Base-by-base conservation (phyloP, 2,888 invertebrate species). In the Drosophila ustulata region DNA sequence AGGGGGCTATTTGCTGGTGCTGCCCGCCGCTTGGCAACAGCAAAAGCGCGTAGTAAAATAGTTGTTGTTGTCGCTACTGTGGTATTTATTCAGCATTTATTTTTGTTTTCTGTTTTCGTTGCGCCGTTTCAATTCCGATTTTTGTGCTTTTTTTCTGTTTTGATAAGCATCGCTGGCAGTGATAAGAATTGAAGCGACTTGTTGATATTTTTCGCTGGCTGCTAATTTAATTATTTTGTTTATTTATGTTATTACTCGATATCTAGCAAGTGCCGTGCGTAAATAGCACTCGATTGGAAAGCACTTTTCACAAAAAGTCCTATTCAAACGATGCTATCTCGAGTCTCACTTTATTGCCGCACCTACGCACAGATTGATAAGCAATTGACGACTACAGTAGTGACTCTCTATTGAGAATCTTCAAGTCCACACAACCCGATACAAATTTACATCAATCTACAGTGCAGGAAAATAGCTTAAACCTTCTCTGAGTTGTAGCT, bases 191-290 rank as follows among this genome's bases (percentile, higher is more conserved):
- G 45, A 34, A 32, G 46, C 28, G 47, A 57, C 58, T 75, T 76
- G 76, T 56, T 71, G 66, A 62, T 67, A 56, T 71, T 47, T 47
- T 66, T 50, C 49, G 52, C 61, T 62, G 39, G 53, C 47, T 68
- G 69, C 81, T 73, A 81, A 86, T 83, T 83, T 68, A 70, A 75
- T 83, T 71, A 68, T 68, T 62, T 61, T 76, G 77, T 71, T 83
- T 83, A 72, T 77, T 72, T 77, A 59, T 65, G 65, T 63, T 63
- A 47, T 62, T 47, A 59, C 26, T 34, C 49, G 43, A 57, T 74
- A 74, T 55, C 46, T 45, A 37, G 4, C 11, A n/a, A 62, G 57
- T 62, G 18, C 56, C 43, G 23, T 45, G 8, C 23, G 55, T 73
- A 73, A 73, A 69, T 46, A 37, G 11, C 13, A 39, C 32, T 9